Base-by-base conservation (phyloP, 2,888 invertebrate species). In the Hydrotaea cyrtoneurina region DNA sequence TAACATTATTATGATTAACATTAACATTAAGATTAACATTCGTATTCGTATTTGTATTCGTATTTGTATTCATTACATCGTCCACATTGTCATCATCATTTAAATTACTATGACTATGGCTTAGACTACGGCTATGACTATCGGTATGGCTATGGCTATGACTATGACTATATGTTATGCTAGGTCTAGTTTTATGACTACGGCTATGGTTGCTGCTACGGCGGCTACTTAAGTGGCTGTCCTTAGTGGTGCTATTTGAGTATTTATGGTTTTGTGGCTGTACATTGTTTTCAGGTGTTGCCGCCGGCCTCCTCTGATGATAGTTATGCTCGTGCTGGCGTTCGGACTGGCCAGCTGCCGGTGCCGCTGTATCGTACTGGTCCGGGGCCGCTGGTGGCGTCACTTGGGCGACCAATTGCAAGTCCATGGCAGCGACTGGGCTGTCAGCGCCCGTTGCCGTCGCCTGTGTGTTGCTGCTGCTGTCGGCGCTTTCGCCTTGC, bases 241-340 rank as follows among this genome's bases (percentile, higher is more conserved):
- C 62, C 74, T 69, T 89, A 89, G 89, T 88, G 87, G 89, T 90
- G 87, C 88, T 88, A 89, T 90, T 91, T 92, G 91, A 92, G 92
- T 91, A 91, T 91, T 91, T 91, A 86, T 90, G 87, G 87, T 86
- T 89, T 89, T 90, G 89, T 88, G 88, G 87, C 82, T 85, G 85
- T 69, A 69, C 59, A 69, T 66, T 53, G 19, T 39, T n/a, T 74
- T 80, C 64, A 55, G 69, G 73, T 69, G 57, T 36, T 21, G 79
- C 66, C 17, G 66, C 21, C 69, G 31, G 78, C 57, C 43, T 73
- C 59, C 72, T 76, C 19, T 83, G 83, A 78, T 83, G 55, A 66
- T 86, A 86, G 64, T 74, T 86, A 76, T 86, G 85, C 59, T 86
- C 79, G 46, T 80, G 84, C 36, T 80, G 86, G 23, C 82, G 83